Evolutionary conservation across 2,797 vertebrate species (phyloP).

Genomic region (Antrozous pallidus): DNA sequence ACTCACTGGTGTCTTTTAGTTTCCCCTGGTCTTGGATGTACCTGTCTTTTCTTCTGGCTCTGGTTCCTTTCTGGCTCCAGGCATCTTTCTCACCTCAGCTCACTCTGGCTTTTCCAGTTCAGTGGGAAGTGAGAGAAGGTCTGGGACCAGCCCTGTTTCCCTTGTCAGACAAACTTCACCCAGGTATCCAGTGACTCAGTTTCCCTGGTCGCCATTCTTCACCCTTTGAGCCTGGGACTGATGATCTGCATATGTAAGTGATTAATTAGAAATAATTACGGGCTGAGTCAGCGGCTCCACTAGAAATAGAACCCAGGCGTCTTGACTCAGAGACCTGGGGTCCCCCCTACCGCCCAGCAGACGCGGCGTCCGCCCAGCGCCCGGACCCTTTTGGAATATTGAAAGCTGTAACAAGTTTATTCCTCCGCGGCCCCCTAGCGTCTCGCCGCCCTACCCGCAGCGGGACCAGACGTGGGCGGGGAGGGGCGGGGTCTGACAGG

Average conservation of each 20-base stretch:
- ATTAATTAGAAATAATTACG: constrained; percentile 58
- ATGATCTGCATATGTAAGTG: constrained; percentile 60
- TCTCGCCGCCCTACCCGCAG: background rate
- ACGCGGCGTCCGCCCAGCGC: constrained; percentile 47
- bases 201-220: constrained; percentile 37
- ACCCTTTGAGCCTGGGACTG: background rate
- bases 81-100: constrained; percentile 1
- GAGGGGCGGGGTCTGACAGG: background rate
- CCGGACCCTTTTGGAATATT: background rate
- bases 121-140: constrained; percentile 55
- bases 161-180: constrained; percentile 35
- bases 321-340: constrained; percentile 61
- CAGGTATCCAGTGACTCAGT: constrained; percentile 63
- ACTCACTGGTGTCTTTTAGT: background rate
- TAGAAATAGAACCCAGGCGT: constrained; percentile 71
- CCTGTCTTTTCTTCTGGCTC: background rate
- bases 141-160: constrained; percentile 9
- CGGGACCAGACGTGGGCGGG: background rate
- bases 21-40: background rate
- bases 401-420: background rate
- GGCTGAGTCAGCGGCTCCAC: constrained; percentile 60
- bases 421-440: background rate
- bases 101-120: constrained; percentile 69
- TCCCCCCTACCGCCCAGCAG: background rate
- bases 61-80: background rate